Evolutionary conservation across 2,113 vertebrate species (phyloP), one percentile per base, ranked within the genome.

Genomic region (Tenebrosternarchus preto): DNA sequence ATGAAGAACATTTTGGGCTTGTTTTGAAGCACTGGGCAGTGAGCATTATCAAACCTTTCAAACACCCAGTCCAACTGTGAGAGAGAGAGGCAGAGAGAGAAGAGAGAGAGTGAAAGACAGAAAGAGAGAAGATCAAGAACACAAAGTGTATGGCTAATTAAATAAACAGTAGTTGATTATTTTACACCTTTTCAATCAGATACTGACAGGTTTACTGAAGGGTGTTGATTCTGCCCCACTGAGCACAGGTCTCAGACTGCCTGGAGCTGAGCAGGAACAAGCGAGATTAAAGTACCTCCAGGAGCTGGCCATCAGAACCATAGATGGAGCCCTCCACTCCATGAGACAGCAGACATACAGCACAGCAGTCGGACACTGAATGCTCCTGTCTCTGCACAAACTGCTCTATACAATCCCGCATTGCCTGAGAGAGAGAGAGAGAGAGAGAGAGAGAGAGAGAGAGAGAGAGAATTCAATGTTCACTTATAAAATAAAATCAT

Each of bases 1-100:
- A 99, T 93, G 83, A 99, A 98, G 90, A 99, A 98, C 95, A 99
- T 97, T 87, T 99, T 99, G 1, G 98, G 97, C 85, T 99, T 99
- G 91, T 99, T 99, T 88, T 99, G 98, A 0, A 99, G 95, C 82
- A 91, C 90, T 0, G 96, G 95, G 88, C 97, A 98, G 91, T 91
- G 95, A 43, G 92, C 93, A 0, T 99, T 99, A 89, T 99, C 95
- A 80, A 99, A 96, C 71, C 95, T 88, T 77, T 87, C 92, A 87
- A 98, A 98, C 83, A 95, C 91, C 85, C 96, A 96, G 83, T 98
- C 95, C 74, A 99, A 87, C 97, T 99, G 90, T 83, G 83, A 88
- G 5, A 8, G 46, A 85, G 5, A 8, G 39, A 85, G 20, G 84
- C 39, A 84, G 24, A 73, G 68, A 25, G 16, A 76, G 60, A 5